Base-by-base conservation (phyloP, 1,140 invertebrate genomes). In the Sminthurinus signatus region DNA sequence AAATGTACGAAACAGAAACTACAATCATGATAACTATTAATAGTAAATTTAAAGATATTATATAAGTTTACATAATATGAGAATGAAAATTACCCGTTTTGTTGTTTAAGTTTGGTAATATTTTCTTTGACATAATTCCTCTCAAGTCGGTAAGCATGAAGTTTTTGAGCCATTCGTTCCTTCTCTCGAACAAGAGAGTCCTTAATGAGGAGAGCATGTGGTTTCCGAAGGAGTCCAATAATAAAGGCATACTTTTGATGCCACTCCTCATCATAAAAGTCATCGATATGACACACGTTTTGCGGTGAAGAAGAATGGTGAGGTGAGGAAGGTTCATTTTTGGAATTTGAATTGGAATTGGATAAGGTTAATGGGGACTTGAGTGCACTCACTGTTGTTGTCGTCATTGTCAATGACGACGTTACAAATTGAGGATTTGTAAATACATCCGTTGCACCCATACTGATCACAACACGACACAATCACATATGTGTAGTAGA, bases 181-280 rank as follows among this genome's bases (percentile, higher is more conserved):
- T 54, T 46, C 50, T 70, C 68, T 19, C 64, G 21, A 3, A 58
- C 42, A 25, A 70, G 31, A 0, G 64, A 67, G 23, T 66, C 64
- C 23, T 70, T 70, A 39, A 70, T 56, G 1, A 70, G 62, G 21
- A 70, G 46, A 8, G 57, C 51, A 62, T 70, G 68, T 1, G 68
- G 68, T 29, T 70, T 70, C n/a, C 64, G 29, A 1, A 70, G 50
- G 4, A 70, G 57, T 17, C 64, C 64, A 19, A 70, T 63, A 19
- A 70, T 70, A 28, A 70, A 70, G 14, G 68, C 68, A 55, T 70
- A 70, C 39, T 70, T 70, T 39, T 70, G 68, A 50, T 70, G 68
- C 64, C 64, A 70, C 52, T 70, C 68, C 29, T 63, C 68, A 17
- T 70, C 64, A 14, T 63, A n/a, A n/a, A 29, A 17, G n/a, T n/a